Evolutionary conservation across 2,797 vertebrate species (phyloP), one percentile per base, ranked within the genome.

Genomic region (Australoheros facetus): DNA sequence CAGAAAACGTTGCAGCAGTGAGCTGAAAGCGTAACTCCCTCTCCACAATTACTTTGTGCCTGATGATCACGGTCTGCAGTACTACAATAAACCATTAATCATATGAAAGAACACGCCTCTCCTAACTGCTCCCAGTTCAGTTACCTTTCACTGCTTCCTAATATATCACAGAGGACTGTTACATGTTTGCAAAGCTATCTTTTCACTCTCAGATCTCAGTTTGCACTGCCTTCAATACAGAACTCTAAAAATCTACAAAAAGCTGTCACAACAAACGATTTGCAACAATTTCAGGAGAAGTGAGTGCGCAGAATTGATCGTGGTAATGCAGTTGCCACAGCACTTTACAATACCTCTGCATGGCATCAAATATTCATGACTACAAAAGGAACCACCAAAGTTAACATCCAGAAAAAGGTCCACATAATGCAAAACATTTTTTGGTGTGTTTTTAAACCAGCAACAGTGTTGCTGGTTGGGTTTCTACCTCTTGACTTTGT

Each of bases 251-350:
- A 75, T 54, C 48, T 23, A 48, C 73, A 64, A 58, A 78, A 3
- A n/a, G 32, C 71, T 77, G 75, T 71, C 75, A 83, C 59, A 83
- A 80, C 85, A 86, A 82, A 76, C 55, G 0, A 57, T 72, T 28
- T 69, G 34, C 62, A 58, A 21, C 57, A 6, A 28, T 51, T 71
- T 39, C 1, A 17, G 57, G 16, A 11, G 45, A 45, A 14, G 48
- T 30, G 57, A 55, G 39, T 7, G 16, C 12, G 37, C 48, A 45
- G 55, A 57, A 14, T n/a, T 58, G 17, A 73, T 57, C 17, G 9
- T 28, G 11, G 56, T 21, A 17, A 34, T 11, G 56, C 72, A 55
- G 69, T 23, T 23, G 3, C n/a, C 32, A 34, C 8, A 4, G 17
- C 12, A 2, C 26, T 58, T 32, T 57, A 73, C 26, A 57, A 14